Evolutionary conservation across 2,113 vertebrate genomes (phyloP).

Genomic region (Butorides virescens): DNA sequence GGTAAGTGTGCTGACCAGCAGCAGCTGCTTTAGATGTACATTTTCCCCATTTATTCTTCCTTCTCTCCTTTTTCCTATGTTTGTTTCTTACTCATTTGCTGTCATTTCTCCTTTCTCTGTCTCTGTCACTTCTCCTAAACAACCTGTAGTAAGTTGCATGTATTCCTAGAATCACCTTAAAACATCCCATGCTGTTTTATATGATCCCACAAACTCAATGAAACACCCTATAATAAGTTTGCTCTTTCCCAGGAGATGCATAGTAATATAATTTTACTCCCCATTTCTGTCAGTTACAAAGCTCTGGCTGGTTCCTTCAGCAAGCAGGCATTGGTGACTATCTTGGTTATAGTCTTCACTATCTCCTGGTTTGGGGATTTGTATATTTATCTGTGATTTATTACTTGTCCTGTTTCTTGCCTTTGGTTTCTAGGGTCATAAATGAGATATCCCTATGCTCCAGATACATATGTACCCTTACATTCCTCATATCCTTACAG

Average conservation of each 20-base stretch:
- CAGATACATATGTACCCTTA: not conserved
- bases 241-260: not conserved
- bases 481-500: not conserved
- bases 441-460: not conserved
- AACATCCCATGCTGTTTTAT: not conserved
- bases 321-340: not conserved
- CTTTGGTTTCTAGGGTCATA: not conserved
- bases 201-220: not conserved
- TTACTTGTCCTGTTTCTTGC: not conserved
- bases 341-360: not conserved
- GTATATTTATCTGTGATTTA: not conserved
- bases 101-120: not conserved
- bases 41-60: not conserved
- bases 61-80: not conserved
- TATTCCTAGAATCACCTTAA: not conserved
- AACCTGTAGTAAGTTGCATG: not conserved
- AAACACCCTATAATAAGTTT: not conserved
- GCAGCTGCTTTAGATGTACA: not conserved
- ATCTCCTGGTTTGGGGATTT: not conserved
- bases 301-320: not conserved
- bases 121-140: not conserved
- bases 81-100: not conserved
- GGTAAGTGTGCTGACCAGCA: not conserved
- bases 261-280: not conserved
- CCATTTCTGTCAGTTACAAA: not conserved